phyloP scores from a whole-genome alignment of 2,797 vertebrate species.

The Falco naumanni region DNA sequence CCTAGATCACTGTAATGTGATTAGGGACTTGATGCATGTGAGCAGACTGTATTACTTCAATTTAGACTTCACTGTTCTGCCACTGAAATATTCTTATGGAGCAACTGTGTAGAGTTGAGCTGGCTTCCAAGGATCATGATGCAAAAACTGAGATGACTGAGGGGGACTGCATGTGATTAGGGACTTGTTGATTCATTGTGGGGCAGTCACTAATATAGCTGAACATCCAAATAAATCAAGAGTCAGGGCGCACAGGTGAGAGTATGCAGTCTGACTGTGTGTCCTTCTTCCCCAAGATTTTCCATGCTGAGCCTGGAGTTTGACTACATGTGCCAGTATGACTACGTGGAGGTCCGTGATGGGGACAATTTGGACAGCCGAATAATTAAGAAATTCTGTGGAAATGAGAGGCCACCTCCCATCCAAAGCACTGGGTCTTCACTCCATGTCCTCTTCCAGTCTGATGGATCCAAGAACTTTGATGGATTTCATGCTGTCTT shows the following conservation, averaged over 20 bases:
- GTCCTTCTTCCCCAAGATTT: slow-evolving; percentile 79
- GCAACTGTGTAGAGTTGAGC: background rate
- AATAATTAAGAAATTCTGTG: slow-evolving; percentile 92
- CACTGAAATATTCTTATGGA: background rate
- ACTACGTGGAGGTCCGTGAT: slow-evolving; percentile 93
- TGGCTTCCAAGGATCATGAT: background rate
- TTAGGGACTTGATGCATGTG: background rate
- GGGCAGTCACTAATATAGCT: background rate
- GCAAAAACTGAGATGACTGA: background rate
- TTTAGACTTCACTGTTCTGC: background rate
- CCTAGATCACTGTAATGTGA: background rate
- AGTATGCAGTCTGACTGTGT: background rate
- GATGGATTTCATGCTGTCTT: slow-evolving; percentile 95
- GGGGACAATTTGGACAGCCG: slow-evolving; percentile 87
- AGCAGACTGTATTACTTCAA: background rate
- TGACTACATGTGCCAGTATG: slow-evolving; percentile 92
- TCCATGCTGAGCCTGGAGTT: slow-evolving; percentile 95
- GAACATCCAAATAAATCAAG: background rate
- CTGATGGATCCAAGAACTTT: slow-evolving; percentile 97
- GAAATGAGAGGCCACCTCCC: slow-evolving; percentile 87
- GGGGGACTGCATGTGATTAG: background rate
- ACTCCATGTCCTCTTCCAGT: slow-evolving; percentile 93
- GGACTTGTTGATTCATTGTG: background rate
- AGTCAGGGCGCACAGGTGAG: background rate
- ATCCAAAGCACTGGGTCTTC: slow-evolving; percentile 88